These are phyloP conservation scores for Sesia bembeciformis DNA, from an alignment of 2,888 invertebrate genomes.

Conservation along the genomic window DNA sequence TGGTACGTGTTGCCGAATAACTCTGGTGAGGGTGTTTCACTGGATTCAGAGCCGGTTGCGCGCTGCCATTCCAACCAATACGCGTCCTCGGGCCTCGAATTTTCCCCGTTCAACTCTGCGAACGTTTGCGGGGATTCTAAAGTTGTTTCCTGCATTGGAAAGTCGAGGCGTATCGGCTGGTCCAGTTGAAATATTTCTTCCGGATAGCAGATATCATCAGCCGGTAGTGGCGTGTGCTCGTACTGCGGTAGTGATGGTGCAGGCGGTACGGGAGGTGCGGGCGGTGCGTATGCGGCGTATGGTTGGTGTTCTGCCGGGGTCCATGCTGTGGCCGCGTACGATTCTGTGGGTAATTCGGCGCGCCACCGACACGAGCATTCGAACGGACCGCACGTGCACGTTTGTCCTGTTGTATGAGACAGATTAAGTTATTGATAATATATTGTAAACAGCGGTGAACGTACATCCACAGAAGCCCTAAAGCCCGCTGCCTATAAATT, in stretches of 20 bases:
- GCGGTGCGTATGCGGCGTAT: conserved; percentile 41
- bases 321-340: conserved; percentile 48
- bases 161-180: conserved; percentile 80
- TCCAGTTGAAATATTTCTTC: conserved; percentile 86
- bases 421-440: too few species aligned
- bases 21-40: conserved; percentile 75
- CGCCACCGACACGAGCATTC: conserved; percentile 80
- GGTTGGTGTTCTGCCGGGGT: conserved; percentile 39
- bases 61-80: conserved; percentile 76
- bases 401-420: conserved; percentile 62
- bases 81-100: conserved; percentile 75
- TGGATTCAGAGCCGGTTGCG: conserved; percentile 60
- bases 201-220: conserved; percentile 82
- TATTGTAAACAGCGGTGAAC: too few species aligned
- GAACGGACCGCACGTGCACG: conserved; percentile 84
- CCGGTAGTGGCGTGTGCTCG: conserved; percentile 76
- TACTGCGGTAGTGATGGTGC: conserved; percentile 48
- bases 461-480: too few species aligned
- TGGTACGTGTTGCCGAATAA: conserved; percentile 54
- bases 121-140: conserved; percentile 80
- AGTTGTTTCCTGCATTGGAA: conserved; percentile 62
- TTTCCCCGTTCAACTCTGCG: conserved; percentile 82
- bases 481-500: too few species aligned
- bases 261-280: conserved; percentile 43
- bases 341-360: conserved; percentile 39